Base-by-base conservation (phyloP, 2,113 vertebrate species). In the Pygoscelis adeliae region DNA sequence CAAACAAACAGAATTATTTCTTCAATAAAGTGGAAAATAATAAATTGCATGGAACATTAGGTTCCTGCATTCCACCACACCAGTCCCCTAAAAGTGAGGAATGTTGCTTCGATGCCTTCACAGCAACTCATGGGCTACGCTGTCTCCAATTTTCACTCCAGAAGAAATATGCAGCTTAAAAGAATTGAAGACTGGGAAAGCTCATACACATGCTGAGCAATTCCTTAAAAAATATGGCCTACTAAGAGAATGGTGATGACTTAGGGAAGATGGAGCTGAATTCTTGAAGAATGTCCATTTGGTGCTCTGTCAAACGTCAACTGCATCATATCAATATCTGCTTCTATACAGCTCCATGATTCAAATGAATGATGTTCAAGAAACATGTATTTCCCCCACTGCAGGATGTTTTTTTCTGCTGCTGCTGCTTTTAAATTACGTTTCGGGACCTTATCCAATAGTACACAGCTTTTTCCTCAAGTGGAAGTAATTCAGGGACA, bases 11-110 rank as follows among this genome's bases (percentile, higher is more conserved):
- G 36, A 97, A 93, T 87, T 91, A 77, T 91, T 87, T 90, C 84
- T 73, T 91, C 66, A 90, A 25, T 69, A 73, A 97, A 93, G 38
- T 55, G 11, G 66, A 90, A 96, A 95, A 93, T 9, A 62, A 81
- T 66, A 95, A 90, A 96, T 71, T 42, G 18, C 46, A 77, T n/a
- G 66, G 46, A 91, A 91, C 46, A 62, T 89, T 66, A 80, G 40
- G 21, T 58, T 94, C 50, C 38, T 44, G 20, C 34, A 47, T 65
- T 34, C 13, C 71, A 89, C 70, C 15, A 83, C 14, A 90, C 3
- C 32, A 47, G 66, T 47, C 66, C 44, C n/a, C 83, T 90, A 92
- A 85, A 94, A 91, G 50, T 88, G 62, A 96, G 42, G 38, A 95
- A 91, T 85, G 53, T 32, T 46, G 15, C 42, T 94, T 72, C 0